A percentile compares a stretch with the other conserved stretches of the same genome.
These are phyloP conservation scores for Zaprionus inermis DNA, from an alignment of 1,140 invertebrate species.

Conservation along the genomic window DNA sequence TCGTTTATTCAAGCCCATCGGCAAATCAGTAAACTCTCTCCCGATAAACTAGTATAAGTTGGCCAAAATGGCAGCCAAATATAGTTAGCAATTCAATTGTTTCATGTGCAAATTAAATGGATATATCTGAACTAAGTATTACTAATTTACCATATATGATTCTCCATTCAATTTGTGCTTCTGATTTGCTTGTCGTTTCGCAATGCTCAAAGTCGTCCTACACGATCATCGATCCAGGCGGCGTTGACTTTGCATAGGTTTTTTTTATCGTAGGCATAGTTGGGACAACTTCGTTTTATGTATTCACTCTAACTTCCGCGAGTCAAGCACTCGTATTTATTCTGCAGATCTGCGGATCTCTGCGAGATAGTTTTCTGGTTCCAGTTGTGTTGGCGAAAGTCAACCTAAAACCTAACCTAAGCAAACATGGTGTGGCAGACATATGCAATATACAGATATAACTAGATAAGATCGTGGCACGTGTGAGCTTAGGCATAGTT, in stretches of 20 bases:
- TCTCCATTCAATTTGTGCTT: background rate
- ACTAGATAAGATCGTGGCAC: background rate
- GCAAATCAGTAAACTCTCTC: slow-evolving; percentile 14
- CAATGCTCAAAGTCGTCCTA: background rate
- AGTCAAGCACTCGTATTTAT: background rate
- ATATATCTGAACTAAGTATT: background rate
- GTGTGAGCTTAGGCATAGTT: slow-evolving; percentile 3
- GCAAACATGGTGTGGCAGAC: background rate
- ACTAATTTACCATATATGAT: background rate
- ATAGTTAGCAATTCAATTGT: background rate
- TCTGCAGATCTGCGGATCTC: background rate
- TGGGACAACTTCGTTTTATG: background rate
- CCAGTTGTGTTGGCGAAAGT: slow-evolving; percentile 3
- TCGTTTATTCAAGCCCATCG: slow-evolving; percentile 13
- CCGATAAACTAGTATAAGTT: slow-evolving; percentile 6
- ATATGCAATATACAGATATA: background rate
- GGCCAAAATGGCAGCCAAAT: background rate
- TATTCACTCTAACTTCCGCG: background rate
- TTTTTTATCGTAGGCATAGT: no score
- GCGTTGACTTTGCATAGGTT: background rate
- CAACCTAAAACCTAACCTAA: background rate
- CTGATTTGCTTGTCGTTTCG: background rate
- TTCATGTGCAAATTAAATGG: background rate
- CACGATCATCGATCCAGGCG: background rate
- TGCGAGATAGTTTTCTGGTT: background rate